Evolutionary conservation across 2,797 vertebrate genomes (phyloP).

Genomic region (Cryptoprocta ferox): DNA sequence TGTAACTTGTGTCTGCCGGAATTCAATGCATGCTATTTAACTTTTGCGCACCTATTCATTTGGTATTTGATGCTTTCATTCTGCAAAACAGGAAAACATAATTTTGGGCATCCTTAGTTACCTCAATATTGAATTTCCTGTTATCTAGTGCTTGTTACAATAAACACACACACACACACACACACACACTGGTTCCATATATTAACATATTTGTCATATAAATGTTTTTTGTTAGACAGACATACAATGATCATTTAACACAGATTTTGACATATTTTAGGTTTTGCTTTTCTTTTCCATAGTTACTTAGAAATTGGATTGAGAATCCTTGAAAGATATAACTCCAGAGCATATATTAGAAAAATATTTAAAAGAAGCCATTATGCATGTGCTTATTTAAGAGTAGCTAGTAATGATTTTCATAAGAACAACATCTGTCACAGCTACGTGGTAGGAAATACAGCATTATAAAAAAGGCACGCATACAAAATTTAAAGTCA

Average conservation of each 20-base stretch:
- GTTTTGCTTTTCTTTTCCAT: slow-evolving; percentile 1
- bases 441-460: not conserved
- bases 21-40: slow-evolving; percentile 7
- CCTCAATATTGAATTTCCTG: slow-evolving; percentile 12
- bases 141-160: not conserved
- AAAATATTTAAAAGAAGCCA: not conserved
- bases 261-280: not conserved
- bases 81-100: slow-evolving; percentile 13
- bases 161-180: not conserved
- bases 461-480: not conserved
- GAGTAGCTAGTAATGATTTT: not conserved
- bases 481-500: not conserved
- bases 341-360: not conserved
- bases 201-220: not conserved
- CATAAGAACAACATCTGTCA: not conserved
- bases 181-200: not conserved
- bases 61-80: slow-evolving; percentile 25
- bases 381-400: slow-evolving; percentile 19
- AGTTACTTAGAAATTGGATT: not conserved
- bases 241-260: not conserved
- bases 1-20: slow-evolving; percentile 33
- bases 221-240: not conserved
- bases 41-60: slow-evolving; percentile 45
- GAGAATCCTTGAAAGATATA: not conserved
- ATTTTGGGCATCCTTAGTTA: slow-evolving; percentile 9